Evolutionary conservation across 2,113 vertebrate genomes (phyloP).

Genomic region (Isurus oxyrinchus): DNA sequence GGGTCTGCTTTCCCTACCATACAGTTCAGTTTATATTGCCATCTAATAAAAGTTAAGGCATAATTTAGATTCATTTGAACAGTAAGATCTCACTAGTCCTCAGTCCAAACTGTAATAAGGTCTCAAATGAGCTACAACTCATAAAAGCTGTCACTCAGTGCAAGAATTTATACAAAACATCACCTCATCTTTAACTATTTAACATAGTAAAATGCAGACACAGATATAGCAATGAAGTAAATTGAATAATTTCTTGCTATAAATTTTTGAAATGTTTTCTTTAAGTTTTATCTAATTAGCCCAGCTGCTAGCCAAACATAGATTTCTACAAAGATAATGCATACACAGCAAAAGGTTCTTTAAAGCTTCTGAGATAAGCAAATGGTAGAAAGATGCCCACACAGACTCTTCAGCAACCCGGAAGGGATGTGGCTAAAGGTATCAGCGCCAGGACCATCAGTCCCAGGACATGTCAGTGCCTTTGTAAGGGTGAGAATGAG

Average conservation of each 20-base stretch:
- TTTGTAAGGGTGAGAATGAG: too few relatives aligned
- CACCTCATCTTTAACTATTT: neutral
- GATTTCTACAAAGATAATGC: too few relatives aligned
- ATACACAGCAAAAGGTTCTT: neutral
- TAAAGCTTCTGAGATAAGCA: neutral
- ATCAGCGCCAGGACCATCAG: too few relatives aligned
- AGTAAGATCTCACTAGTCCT: neutral
- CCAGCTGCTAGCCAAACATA: neutral
- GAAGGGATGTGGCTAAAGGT: too few relatives aligned
- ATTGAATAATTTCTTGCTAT: neutral
- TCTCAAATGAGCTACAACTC: neutral
- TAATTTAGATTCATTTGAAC: slow-evolving; percentile 2
- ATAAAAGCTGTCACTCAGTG: neutral
- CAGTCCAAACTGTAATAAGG: neutral
- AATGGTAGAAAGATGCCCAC: neutral
- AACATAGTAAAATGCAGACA: neutral
- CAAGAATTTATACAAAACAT: neutral
- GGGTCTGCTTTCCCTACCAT: neutral
- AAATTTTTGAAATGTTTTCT: neutral
- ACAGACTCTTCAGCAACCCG: neutral
- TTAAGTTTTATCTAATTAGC: neutral
- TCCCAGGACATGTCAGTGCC: too few relatives aligned
- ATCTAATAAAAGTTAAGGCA: neutral
- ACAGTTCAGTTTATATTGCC: neutral
- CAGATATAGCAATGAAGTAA: neutral